These are phyloP conservation scores for Australoheros scitulus DNA, from an alignment of 2,113 vertebrate species.

Conservation along the genomic window DNA sequence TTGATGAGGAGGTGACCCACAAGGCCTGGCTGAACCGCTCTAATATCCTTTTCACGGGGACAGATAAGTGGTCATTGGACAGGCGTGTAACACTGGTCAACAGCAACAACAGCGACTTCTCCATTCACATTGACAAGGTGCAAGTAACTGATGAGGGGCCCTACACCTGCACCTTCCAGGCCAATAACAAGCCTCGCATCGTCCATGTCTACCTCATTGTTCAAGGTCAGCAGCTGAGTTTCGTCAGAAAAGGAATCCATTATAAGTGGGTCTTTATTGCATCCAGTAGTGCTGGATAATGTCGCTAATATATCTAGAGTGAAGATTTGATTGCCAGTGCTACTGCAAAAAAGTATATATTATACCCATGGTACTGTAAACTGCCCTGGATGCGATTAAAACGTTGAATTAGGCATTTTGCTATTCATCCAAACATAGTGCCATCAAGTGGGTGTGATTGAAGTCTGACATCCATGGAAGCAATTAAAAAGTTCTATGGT, in stretches of 20 bases:
- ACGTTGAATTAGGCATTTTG: slow-evolving; percentile 40
- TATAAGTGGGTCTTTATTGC: background rate
- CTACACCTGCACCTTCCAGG: slow-evolving; percentile 93
- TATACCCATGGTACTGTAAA: slow-evolving; percentile 7
- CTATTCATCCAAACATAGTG: slow-evolving; percentile 33
- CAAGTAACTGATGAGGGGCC: slow-evolving; percentile 88
- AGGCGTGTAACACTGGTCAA: slow-evolving; percentile 85
- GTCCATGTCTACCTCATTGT: slow-evolving; percentile 92
- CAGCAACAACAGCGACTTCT: slow-evolving; percentile 88
- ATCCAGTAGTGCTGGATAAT: background rate
- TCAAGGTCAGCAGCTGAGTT: slow-evolving; percentile 80
- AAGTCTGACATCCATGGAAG: slow-evolving; percentile 42
- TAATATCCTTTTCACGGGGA: slow-evolving; percentile 90
- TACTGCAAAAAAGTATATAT: background rate
- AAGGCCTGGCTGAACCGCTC: slow-evolving; percentile 94
- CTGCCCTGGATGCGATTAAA: slow-evolving; percentile 21
- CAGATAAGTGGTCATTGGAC: slow-evolving; percentile 92
- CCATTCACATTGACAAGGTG: slow-evolving; percentile 87
- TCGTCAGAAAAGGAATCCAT: background rate
- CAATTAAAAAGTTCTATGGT: slow-evolving; percentile 19
- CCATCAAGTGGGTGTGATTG: slow-evolving; percentile 37
- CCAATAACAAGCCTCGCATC: slow-evolving; percentile 87
- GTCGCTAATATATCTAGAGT: background rate
- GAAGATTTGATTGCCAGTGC: slow-evolving; percentile 13
- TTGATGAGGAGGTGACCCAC: slow-evolving; percentile 88